Evolutionary conservation across 1,140 invertebrate genomes (phyloP).

Genomic region (Drosophila sturtevanti): DNA sequence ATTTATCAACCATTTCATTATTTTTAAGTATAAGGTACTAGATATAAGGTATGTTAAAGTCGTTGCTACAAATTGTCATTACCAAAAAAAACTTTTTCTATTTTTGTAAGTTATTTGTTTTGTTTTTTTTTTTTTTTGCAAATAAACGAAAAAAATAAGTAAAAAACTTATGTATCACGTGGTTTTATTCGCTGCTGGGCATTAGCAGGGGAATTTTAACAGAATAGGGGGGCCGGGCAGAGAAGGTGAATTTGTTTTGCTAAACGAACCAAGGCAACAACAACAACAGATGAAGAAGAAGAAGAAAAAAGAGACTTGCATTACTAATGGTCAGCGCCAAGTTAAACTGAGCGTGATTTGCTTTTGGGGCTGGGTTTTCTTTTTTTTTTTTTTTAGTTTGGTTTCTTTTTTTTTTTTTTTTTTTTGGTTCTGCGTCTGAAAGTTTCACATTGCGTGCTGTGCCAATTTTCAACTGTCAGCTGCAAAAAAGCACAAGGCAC

Average conservation of each 20-base stretch:
- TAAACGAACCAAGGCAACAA: constrained; percentile 40
- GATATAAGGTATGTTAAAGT: neutral
- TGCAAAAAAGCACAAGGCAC: constrained; percentile 48
- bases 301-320: constrained; percentile 35
- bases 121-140: constrained; percentile 35
- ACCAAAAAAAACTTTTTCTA: neutral
- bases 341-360: constrained; percentile 23
- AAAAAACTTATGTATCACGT: constrained; percentile 24
- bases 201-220: neutral
- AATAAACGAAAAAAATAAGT: constrained; percentile 25
- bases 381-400: neutral
- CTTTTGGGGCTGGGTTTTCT: neutral
- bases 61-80: neutral
- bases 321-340: constrained; percentile 62
- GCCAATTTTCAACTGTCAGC: constrained; percentile 52
- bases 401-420: constrained; percentile 5
- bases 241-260: constrained; percentile 41
- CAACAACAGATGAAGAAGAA: constrained; percentile 29
- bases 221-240: too few relatives aligned
- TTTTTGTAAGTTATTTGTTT: neutral
- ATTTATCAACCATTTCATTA: too few relatives aligned
- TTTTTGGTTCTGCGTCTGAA: neutral
- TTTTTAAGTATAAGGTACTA: neutral
- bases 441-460: constrained; percentile 39
- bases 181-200: neutral